A percentile compares a stretch with the other conserved stretches of the same genome.
These are phyloP conservation scores for Samia ricini DNA, from an alignment of 1,140 invertebrate species.

Conservation along the genomic window DNA sequence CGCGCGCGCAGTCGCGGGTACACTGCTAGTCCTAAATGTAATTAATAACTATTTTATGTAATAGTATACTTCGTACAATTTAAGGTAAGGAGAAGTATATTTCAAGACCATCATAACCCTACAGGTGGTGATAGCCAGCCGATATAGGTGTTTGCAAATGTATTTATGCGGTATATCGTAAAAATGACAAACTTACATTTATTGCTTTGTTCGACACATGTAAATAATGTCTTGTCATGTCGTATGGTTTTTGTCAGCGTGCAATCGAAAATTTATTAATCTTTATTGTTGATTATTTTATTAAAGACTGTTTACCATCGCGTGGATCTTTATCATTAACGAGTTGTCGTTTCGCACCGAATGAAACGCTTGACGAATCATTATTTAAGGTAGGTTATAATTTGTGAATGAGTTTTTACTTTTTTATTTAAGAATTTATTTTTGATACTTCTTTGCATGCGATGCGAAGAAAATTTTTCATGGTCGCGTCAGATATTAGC, in stretches of 20 bases:
- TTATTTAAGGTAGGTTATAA: constrained; percentile 19
- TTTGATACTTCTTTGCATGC: too few relatives aligned
- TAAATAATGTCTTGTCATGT: constrained; percentile 59
- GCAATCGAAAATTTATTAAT: constrained; percentile 65
- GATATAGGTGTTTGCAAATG: constrained; percentile 34
- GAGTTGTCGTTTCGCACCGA: constrained; percentile 10
- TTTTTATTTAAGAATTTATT: too few relatives aligned
- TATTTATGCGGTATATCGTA: constrained; percentile 51
- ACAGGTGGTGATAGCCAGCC: constrained; percentile 36
- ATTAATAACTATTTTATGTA: background rate
- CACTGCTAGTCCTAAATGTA: too few relatives aligned
- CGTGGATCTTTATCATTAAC: constrained; percentile 27
- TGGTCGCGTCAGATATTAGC: too few relatives aligned
- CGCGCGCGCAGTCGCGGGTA: too few relatives aligned
- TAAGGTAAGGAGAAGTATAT: constrained; percentile 32
- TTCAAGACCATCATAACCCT: constrained; percentile 38
- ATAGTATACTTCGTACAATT: background rate
- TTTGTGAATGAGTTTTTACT: background rate
- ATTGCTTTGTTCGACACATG: constrained; percentile 51
- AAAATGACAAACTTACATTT: constrained; percentile 67
- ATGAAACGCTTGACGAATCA: constrained; percentile 29
- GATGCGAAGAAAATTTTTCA: too few relatives aligned
- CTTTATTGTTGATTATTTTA: constrained; percentile 62
- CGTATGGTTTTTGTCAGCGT: constrained; percentile 62
- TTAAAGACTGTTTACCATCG: constrained; percentile 36